Percentiles rank a stretch among this genome's conserved stretches.
Conservation (phyloP, 2,888 invertebrate genomes). For the Xestia xanthographa region DNA sequence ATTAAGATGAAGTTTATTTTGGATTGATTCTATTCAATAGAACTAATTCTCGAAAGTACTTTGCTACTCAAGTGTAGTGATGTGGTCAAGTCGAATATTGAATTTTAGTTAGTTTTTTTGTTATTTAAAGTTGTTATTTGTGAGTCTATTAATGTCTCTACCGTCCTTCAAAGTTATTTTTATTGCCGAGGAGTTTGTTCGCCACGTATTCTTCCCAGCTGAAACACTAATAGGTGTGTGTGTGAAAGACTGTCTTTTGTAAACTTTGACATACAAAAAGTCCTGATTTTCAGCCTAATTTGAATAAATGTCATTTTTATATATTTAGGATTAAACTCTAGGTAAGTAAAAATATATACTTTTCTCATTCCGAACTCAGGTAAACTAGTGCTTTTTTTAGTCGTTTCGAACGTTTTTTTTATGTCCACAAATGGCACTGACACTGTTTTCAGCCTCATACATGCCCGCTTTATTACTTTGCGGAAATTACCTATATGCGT, state of each 20-base stretch:
- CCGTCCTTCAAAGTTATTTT: neutral
- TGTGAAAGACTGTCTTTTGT: neutral
- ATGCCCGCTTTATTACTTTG: conserved; percentile 27
- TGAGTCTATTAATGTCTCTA: neutral
- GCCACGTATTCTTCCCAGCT: neutral
- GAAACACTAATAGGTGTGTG: neutral
- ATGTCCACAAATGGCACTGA: conserved; percentile 3
- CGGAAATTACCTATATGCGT: conserved; percentile 37
- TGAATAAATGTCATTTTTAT: neutral
- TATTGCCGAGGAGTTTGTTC: neutral
- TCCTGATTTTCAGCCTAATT: neutral
- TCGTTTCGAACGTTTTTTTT: neutral
- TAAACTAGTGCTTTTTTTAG: neutral
- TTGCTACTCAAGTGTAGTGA: no score
- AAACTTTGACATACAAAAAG: neutral
- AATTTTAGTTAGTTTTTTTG: no score
- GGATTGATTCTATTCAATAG: no score
- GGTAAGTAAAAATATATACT: neutral
- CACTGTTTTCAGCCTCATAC: conserved; percentile 8
- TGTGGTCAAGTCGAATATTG: no score
- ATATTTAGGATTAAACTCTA: neutral
- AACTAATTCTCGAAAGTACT: no score
- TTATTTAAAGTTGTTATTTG: neutral
- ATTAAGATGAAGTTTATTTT: no score
- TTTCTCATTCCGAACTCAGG: neutral